Evolutionary conservation across 2,797 vertebrate species (phyloP), one percentile per base, ranked within the genome.

Genomic region (Phoebastria nigripes): DNA sequence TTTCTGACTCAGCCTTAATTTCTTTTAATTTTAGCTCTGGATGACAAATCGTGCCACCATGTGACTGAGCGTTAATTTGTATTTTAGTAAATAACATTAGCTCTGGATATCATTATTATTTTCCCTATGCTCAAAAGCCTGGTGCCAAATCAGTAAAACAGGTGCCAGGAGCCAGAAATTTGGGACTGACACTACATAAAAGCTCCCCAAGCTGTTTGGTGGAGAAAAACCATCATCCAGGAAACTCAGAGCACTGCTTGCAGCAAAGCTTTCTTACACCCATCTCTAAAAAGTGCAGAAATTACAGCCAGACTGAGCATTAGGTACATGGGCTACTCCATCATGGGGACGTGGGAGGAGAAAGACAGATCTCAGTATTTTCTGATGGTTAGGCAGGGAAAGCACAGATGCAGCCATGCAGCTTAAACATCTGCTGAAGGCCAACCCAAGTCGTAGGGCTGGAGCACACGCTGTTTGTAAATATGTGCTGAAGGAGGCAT

Each of bases 21-120:
- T 96, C 94, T 97, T 94, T 97, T 97, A 97, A 97, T 97, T 97
- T 98, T 98, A 97, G 96, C 93, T 84, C 71, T n/a, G 85, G 82
- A 96, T 98, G 97, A 98, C 96, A 97, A 97, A 97, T 96, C 58
- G 22, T 88, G 89, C 87, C 6, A 2, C 93, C 89, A 89, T 82
- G 95, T 97, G 97, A 97, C 94, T 74, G 69, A 84, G 82, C 2
- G 11, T 65, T 97, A 96, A 97, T 96, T 96, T 82, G 78, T 95
- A 89, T 96, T 97, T 92, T 87, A 89, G 96, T 96, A 97, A 96
- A 97, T 96, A 96, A 59, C 94, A 93, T 89, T 92, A 89, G 63
- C 89, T 96, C 89, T 87, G 95, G 90, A 70, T 90, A 95, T 56
- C 81, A 77, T 90, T 86, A 94, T 95, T 96, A 91, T 94, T 71